Base-by-base conservation (phyloP, 1,140 invertebrate species). In the Octopus sinensis region DNA sequence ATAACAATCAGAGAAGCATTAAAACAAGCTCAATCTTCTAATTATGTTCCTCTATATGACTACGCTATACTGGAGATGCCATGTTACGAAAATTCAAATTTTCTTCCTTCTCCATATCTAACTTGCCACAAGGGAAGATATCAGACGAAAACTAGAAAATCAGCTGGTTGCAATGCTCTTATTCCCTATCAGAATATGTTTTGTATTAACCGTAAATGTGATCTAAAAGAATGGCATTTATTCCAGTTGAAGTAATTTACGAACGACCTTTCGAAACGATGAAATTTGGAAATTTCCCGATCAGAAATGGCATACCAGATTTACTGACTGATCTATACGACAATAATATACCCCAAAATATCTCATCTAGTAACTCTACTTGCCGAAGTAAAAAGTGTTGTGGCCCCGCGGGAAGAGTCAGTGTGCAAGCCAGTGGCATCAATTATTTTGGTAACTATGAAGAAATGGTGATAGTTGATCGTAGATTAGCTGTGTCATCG, bases 71-170 rank as follows among this genome's bases (percentile, higher is more conserved):
- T 78, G 84, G 82, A 56, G 83, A 86, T 51, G 68, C 82, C 30
- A 76, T 84, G 78, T 84, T 84, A 12, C 76, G 80, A 6, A 85
- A 84, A 81, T 53, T 81, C 43, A 79, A 81, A 9, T 82, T 82
- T 17, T 85, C 84, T 82, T 84, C 84, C 23, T 85, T 43, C 84
- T 5, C 86, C 83, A 53, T 85, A 86, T 83, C 82, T 86, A 5
- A 53, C 84, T 54, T 86, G 86, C 79, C 82, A 84, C 56, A 82
- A 76, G 1, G 9, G 9, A 10, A 10, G 75, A 10, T 76, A 23
- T 76, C 10, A 13, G 43, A 10, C 75, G 10, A 62, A 62, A 17
- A 62, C 56, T 17, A 9, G 56, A 6, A 6, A 7, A 17, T 62
- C 56, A 6, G 56, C 6, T 62, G 6, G 56, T 17, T 17, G 6